Evolutionary conservation across 2,113 vertebrate species (phyloP).

Genomic region (Gymnarchus niloticus): DNA sequence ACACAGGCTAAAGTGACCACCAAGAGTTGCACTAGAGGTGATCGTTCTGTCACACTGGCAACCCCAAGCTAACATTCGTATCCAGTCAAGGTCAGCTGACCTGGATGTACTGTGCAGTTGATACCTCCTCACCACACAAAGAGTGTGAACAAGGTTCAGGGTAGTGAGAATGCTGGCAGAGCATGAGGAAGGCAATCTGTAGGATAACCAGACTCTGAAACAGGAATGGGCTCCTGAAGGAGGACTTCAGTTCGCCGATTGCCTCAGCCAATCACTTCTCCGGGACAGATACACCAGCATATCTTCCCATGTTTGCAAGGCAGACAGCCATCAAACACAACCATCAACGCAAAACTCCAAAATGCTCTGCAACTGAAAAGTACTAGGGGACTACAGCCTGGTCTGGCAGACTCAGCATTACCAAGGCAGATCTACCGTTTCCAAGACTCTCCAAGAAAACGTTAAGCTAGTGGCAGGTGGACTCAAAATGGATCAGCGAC

Average conservation of each 20-base stretch:
- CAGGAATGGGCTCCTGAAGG: not conserved
- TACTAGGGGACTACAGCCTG: too few relatives aligned
- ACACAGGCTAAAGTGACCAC: not conserved
- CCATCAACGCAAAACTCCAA: not conserved
- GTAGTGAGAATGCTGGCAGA: not conserved
- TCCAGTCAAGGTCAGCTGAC: not conserved
- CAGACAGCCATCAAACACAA: not conserved
- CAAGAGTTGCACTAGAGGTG: not conserved
- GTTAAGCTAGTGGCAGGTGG: not conserved
- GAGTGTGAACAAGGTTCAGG: not conserved
- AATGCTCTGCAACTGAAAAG: not conserved
- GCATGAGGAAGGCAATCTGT: constrained; percentile 12
- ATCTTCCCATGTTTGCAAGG: not conserved
- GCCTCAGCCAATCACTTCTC: not conserved
- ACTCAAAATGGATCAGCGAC: not conserved
- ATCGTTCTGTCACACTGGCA: not conserved
- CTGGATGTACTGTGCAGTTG: not conserved
- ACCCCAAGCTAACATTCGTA: not conserved
- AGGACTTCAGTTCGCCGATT: not conserved
- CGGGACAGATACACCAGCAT: not conserved
- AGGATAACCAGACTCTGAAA: constrained; percentile 6
- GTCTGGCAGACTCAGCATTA: not conserved
- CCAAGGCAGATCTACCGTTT: not conserved
- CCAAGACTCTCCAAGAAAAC: not conserved
- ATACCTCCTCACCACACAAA: not conserved